These are phyloP conservation scores for Procavia capensis DNA, from an alignment of 2,113 vertebrate species.

Conservation along the genomic window DNA sequence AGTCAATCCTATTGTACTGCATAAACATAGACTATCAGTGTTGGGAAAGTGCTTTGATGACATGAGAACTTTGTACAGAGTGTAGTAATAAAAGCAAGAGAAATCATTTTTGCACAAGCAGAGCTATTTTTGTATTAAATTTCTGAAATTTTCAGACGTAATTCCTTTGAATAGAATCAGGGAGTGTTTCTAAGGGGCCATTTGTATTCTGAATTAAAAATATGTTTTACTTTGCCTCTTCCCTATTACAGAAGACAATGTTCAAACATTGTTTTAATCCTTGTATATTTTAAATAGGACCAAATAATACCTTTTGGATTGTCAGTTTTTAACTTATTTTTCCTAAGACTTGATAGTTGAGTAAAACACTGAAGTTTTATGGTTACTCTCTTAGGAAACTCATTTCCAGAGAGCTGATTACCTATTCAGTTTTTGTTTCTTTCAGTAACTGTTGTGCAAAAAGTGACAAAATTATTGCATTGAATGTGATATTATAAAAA, in stretches of 20 bases:
- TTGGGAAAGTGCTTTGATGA: background rate
- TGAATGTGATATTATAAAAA: background rate
- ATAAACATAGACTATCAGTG: background rate
- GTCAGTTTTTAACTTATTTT: background rate
- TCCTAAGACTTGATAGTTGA: background rate
- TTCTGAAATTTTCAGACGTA: background rate
- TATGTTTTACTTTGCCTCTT: slow-evolving; percentile 12
- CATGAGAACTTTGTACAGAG: background rate
- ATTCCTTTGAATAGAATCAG: background rate
- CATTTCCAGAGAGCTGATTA: background rate
- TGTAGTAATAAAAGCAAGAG: background rate
- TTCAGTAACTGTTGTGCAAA: background rate
- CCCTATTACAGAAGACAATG: background rate
- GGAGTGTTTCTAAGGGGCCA: background rate
- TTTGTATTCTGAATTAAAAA: background rate
- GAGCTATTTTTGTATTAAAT: background rate
- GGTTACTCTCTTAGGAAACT: background rate
- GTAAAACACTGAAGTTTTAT: background rate
- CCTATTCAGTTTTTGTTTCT: background rate
- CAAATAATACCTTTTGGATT: background rate
- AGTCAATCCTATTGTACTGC: background rate
- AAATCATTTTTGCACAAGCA: background rate
- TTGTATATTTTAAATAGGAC: background rate
- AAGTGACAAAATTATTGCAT: background rate
- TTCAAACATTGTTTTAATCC: background rate